Conservation (phyloP, 2,797 vertebrate species). For the Microctenopoma steveboyesi region DNA sequence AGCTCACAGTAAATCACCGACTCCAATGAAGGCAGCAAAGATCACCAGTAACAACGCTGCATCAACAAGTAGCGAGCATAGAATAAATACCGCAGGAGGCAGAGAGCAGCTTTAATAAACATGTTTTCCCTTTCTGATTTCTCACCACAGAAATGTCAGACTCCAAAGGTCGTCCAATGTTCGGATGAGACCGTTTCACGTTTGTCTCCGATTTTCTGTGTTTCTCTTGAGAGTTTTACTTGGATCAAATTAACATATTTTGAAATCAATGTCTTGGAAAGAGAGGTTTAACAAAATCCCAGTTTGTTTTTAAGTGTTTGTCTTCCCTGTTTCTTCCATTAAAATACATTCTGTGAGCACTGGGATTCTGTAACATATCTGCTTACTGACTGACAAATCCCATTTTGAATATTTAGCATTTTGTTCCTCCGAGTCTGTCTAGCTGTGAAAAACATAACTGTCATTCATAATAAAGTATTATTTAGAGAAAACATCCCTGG, state of each 20-base stretch:
- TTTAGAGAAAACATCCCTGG: constrained; percentile 27
- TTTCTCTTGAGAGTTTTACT: constrained; percentile 18
- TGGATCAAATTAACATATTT: constrained; percentile 34
- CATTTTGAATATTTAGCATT: constrained; percentile 33
- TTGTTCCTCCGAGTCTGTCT: constrained; percentile 14
- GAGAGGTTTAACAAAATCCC: constrained; percentile 2
- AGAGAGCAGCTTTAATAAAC: constrained; percentile 63
- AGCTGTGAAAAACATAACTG: constrained; percentile 35
- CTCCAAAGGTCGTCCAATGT: constrained; percentile 54
- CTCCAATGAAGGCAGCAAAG: constrained; percentile 69
- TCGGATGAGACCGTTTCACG: constrained; percentile 38
- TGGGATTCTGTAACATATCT: constrained; percentile 40
- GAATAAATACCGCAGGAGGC: constrained; percentile 65
- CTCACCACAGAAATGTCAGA: constrained; percentile 40
- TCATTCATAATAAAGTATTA: constrained; percentile 31
- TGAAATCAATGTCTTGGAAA: constrained; percentile 6
- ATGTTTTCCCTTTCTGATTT: constrained; percentile 43
- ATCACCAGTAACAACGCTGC: constrained; percentile 67
- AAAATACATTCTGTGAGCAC: constrained; percentile 7
- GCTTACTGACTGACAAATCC: constrained; percentile 52
- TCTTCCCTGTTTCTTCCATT: constrained; percentile 13
- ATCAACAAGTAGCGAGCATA: constrained; percentile 61
- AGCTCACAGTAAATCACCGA: constrained; percentile 69
- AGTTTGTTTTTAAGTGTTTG: constrained; percentile 23
- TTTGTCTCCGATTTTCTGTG: constrained; percentile 23